Evolutionary conservation across 64 coral and sea anemone genomes (phyloP).

Genomic region (Catalaphyllia jardinei): DNA sequence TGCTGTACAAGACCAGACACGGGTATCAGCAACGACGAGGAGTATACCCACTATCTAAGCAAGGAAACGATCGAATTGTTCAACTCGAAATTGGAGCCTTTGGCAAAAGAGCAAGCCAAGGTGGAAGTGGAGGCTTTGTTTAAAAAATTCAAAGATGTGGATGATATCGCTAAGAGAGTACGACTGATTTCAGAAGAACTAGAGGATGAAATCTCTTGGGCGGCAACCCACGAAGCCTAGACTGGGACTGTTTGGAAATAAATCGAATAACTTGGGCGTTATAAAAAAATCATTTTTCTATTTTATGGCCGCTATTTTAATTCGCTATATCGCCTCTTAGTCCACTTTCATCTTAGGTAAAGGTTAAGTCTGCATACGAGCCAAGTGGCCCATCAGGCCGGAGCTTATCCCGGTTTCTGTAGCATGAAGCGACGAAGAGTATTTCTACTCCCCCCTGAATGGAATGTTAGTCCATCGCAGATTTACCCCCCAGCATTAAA

Average conservation of each 20-base stretch:
- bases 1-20: background rate
- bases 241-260: background rate
- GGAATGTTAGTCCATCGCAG: too few species aligned
- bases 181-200: conserved; percentile 2
- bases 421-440: too few species aligned
- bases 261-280: too few species aligned
- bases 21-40: background rate
- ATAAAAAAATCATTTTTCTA: too few species aligned
- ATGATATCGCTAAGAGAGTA: background rate
- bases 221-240: background rate
- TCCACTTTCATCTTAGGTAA: too few species aligned
- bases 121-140: background rate
- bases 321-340: too few species aligned
- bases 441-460: too few species aligned
- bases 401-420: too few species aligned
- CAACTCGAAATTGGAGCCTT: background rate
- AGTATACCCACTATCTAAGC: background rate
- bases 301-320: too few species aligned
- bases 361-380: too few species aligned
- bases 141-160: background rate
- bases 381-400: too few species aligned
- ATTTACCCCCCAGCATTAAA: too few species aligned
- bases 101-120: conserved; percentile 33
- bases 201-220: background rate
- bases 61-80: conserved; percentile 18